These are phyloP conservation scores for Sycophila sp. DNA, from an alignment of 1,140 invertebrate species.

Conservation along the genomic window DNA sequence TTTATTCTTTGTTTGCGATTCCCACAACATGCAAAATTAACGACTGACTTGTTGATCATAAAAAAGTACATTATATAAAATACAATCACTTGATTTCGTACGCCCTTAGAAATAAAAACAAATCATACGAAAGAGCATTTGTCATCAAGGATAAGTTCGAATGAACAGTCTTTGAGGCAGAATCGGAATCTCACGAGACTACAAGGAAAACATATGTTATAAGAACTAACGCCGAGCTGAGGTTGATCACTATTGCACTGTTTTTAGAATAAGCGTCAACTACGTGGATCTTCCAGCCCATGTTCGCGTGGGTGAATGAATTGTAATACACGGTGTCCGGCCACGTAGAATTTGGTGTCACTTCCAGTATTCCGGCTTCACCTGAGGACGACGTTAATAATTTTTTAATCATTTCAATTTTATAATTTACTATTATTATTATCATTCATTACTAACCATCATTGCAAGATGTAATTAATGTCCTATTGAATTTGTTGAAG, in stretches of 20 bases:
- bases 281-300: slow-evolving; percentile 91
- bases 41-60: no score
- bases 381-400: slow-evolving; percentile 62
- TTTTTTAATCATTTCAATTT: no score
- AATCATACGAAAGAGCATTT: background rate
- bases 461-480: slow-evolving; percentile 76
- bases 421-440: background rate
- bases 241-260: background rate
- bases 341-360: slow-evolving; percentile 90
- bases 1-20: no score
- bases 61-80: slow-evolving; percentile 11
- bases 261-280: slow-evolving; percentile 74
- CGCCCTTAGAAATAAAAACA: background rate
- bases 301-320: slow-evolving; percentile 89
- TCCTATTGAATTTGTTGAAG: slow-evolving; percentile 86
- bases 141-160: background rate
- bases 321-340: slow-evolving; percentile 94
- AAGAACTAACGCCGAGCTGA: slow-evolving; percentile 12
- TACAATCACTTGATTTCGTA: slow-evolving; percentile 7
- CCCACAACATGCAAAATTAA: no score
- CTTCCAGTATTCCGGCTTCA: slow-evolving; percentile 77
- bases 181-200: background rate
- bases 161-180: background rate
- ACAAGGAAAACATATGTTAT: background rate
- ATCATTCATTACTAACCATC: slow-evolving; percentile 59